These are phyloP conservation scores for Falco novaeseelandiae DNA, from an alignment of 2,797 vertebrate genomes.

Conservation along the genomic window DNA sequence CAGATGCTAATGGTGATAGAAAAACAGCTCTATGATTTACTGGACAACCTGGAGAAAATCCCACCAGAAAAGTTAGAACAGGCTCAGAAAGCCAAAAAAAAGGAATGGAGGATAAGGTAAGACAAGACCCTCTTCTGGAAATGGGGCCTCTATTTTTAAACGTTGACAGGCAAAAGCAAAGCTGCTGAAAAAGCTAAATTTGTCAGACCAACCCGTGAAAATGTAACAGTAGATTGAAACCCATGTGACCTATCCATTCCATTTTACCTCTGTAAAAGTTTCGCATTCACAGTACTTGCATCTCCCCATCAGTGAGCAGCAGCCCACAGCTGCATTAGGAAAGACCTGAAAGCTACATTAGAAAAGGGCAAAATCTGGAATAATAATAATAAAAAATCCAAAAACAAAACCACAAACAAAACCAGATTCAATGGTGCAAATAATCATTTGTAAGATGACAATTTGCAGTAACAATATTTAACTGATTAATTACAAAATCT, in stretches of 20 bases:
- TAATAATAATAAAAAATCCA: not conserved
- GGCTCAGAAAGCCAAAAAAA: constrained; percentile 85
- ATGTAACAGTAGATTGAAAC: not conserved
- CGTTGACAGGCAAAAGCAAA: not conserved
- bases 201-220: not conserved
- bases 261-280: not conserved
- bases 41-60: constrained; percentile 84
- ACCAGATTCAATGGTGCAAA: fast-evolving
- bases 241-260: not conserved
- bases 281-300: not conserved
- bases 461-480: not conserved
- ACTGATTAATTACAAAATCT: not conserved
- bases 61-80: constrained; percentile 77
- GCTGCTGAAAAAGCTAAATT: not conserved
- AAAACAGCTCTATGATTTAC: constrained; percentile 78
- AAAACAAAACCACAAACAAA: not conserved
- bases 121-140: not conserved
- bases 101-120: constrained; percentile 84
- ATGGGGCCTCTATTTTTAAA: not conserved
- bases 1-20: constrained; percentile 89
- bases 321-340: not conserved
- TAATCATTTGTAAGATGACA: not conserved
- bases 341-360: not conserved
- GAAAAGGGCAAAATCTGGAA: not conserved
- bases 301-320: fast-evolving